phyloP scores from a whole-genome alignment of 2,113 vertebrate genomes.

The Geococcyx californianus region DNA sequence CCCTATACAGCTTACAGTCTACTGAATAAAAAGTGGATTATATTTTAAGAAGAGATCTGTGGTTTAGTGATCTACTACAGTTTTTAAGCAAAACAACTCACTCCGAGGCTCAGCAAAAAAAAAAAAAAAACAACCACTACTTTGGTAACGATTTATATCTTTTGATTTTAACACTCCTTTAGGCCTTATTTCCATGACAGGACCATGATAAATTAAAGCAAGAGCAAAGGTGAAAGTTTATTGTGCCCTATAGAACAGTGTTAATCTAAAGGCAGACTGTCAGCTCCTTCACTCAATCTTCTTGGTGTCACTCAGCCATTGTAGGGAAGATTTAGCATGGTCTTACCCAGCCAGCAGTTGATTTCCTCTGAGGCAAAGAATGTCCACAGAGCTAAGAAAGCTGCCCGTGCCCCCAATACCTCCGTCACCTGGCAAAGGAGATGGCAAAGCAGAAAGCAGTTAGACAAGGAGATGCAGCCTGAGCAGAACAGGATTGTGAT shows the following conservation, averaged over 20 bases:
- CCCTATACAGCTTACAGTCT: background rate
- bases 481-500: background rate
- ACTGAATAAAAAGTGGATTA: background rate
- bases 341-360: background rate
- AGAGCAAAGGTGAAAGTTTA: background rate
- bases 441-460: rapidly evolving
- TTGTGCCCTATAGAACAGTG: background rate
- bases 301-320: background rate
- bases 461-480: background rate
- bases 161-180: background rate
- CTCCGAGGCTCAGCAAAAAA: background rate
- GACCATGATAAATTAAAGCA: background rate
- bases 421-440: background rate
- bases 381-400: background rate
- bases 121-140: background rate
- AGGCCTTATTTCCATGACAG: background rate
- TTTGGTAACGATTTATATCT: background rate
- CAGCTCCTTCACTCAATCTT: background rate
- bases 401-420: background rate
- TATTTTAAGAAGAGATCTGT: background rate
- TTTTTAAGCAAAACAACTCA: background rate
- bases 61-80: background rate
- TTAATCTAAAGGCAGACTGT: rapidly evolving
- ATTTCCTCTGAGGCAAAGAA: background rate
- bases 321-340: rapidly evolving